A percentile compares a stretch with the other conserved stretches of the same genome.
Evolutionary conservation across 30 jellyfish, hydroid and myxozoan genomes (phyloP).

Genomic region (Cassiopea xamachana): DNA sequence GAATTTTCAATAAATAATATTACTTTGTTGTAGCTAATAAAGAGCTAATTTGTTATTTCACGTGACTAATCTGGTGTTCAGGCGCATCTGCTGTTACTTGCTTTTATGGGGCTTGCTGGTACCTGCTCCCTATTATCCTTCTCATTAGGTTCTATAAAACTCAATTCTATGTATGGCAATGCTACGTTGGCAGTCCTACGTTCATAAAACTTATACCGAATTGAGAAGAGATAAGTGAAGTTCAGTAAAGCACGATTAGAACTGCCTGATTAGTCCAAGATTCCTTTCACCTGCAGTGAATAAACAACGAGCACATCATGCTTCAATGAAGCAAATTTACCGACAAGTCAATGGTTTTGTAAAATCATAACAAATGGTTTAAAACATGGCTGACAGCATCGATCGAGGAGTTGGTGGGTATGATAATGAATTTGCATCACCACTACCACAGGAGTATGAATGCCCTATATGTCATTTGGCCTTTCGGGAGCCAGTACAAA

Average conservation of each 20-base stretch:
- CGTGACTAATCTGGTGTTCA: not conserved
- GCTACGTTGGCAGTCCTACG: not conserved
- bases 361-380: not conserved
- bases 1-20: too few relatives aligned
- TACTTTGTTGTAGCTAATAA: too few relatives aligned
- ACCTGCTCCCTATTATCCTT: not conserved
- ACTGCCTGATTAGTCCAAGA: not conserved
- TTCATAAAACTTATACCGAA: not conserved
- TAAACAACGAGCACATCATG: not conserved
- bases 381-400: slow-evolving; percentile 77
- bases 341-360: not conserved
- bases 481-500: slow-evolving; percentile 95
- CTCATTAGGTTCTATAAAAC: not conserved
- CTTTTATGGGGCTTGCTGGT: not conserved
- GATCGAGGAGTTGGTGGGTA: slow-evolving; percentile 94
- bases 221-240: not conserved
- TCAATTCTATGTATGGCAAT: not conserved
- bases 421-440: slow-evolving; percentile 85
- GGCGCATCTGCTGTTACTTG: not conserved
- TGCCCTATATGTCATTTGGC: slow-evolving; percentile 98
- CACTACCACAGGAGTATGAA: slow-evolving; percentile 91
- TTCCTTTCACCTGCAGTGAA: not conserved
- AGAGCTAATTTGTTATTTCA: too few relatives aligned
- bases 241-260: not conserved
- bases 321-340: not conserved